Percentiles rank a stretch among this genome's conserved stretches.
These are phyloP conservation scores for Alosa sapidissima DNA, from an alignment of 2,797 vertebrate species.

Conservation along the genomic window DNA sequence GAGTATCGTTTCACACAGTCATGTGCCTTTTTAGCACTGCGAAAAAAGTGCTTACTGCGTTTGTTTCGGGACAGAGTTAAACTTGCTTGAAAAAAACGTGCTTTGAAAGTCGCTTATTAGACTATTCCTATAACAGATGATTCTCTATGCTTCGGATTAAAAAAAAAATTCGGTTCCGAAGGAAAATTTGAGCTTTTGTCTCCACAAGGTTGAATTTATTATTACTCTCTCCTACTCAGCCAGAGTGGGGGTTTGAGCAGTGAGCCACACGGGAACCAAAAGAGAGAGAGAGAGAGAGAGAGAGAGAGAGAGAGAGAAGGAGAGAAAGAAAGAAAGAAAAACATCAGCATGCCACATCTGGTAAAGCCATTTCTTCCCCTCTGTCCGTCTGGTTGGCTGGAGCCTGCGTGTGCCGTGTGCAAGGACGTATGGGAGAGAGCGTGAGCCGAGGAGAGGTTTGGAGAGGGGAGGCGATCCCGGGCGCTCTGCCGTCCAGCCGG, in stretches of 20 bases:
- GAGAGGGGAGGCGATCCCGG: slow-evolving; percentile 18
- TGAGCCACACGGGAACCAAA: background rate
- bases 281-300: background rate
- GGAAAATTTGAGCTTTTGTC: slow-evolving; percentile 20
- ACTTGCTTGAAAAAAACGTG: background rate
- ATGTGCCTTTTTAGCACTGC: background rate
- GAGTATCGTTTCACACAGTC: background rate
- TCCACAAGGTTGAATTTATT: background rate
- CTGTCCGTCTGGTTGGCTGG: background rate
- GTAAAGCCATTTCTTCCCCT: slow-evolving; percentile 19
- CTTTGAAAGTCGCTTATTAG: background rate
- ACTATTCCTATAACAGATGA: background rate
- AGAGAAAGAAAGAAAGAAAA: background rate
- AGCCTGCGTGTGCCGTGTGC: background rate
- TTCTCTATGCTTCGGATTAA: background rate
- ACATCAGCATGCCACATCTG: slow-evolving; percentile 10
- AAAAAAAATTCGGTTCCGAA: background rate
- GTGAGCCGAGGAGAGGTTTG: background rate
- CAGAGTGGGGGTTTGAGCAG: background rate
- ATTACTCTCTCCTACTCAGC: background rate
- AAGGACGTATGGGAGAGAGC: background rate
- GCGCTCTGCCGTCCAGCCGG: slow-evolving; percentile 42
- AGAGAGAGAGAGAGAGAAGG: background rate
- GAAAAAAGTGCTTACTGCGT: background rate
- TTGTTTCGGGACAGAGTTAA: background rate